phyloP scores from a whole-genome alignment of 1,140 invertebrate genomes.

The Maniola jurtina region DNA sequence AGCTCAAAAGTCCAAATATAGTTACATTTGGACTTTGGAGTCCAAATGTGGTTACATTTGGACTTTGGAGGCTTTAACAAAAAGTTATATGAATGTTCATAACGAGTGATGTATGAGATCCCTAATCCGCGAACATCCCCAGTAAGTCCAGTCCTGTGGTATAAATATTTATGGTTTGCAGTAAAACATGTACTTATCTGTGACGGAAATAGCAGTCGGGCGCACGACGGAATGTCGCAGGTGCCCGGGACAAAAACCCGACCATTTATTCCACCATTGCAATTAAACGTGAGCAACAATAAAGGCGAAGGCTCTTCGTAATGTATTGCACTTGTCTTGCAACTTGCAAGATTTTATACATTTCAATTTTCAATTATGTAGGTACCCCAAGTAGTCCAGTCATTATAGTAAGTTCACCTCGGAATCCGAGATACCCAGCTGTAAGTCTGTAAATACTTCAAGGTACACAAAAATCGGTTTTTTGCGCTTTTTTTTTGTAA shows the following conservation, averaged over 20 bases:
- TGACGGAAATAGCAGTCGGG: constrained; percentile 50
- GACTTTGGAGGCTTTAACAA: no score
- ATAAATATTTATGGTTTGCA: constrained; percentile 47
- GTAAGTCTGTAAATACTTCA: no score
- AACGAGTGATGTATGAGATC: background rate
- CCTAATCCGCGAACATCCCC: background rate
- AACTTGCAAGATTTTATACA: background rate
- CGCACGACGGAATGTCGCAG: constrained; percentile 54
- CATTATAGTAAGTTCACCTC: no score
- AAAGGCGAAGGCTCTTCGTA: background rate
- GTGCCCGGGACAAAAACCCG: constrained; percentile 28
- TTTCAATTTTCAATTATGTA: no score
- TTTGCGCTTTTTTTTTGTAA: no score
- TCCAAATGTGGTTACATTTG: no score
- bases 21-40: no score
- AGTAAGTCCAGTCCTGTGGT: constrained; percentile 16
- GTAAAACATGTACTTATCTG: constrained; percentile 36
- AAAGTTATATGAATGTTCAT: background rate
- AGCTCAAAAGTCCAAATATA: no score
- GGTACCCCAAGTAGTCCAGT: no score
- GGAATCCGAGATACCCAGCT: no score
- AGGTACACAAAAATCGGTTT: no score
- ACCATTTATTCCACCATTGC: constrained; percentile 12
- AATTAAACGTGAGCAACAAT: constrained; percentile 2
- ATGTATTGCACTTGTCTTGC: background rate